Evolutionary conservation across 2,888 invertebrate species (phyloP).

Genomic region (Erebia epiphron): DNA sequence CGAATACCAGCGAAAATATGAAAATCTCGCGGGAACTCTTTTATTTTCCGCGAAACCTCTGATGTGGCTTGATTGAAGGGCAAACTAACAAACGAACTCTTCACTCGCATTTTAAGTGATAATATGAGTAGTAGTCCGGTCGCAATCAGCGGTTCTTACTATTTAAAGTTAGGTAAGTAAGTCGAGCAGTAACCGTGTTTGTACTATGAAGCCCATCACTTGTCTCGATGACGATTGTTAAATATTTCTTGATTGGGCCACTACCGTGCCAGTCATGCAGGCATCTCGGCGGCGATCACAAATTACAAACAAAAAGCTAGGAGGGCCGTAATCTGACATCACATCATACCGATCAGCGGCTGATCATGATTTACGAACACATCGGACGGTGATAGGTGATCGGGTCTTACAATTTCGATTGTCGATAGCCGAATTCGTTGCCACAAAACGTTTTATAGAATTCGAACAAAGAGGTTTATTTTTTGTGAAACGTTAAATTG

Average conservation of each 20-base stretch:
- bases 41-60: too few species aligned
- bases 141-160: too few species aligned
- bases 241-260: slow-evolving; percentile 45
- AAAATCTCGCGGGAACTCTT: too few species aligned
- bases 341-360: slow-evolving; percentile 75
- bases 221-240: slow-evolving; percentile 38
- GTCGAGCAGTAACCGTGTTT: slow-evolving; percentile 14
- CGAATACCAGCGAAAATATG: too few species aligned
- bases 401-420: slow-evolving; percentile 69
- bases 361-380: slow-evolving; percentile 80
- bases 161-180: not conserved
- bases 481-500: too few species aligned
- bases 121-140: too few species aligned
- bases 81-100: too few species aligned
- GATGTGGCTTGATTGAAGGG: too few species aligned
- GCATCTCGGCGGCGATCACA: slow-evolving; percentile 73
- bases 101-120: too few species aligned
- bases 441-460: slow-evolving; percentile 38
- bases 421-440: slow-evolving; percentile 53
- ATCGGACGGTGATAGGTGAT: slow-evolving; percentile 75
- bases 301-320: slow-evolving; percentile 79
- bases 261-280: slow-evolving; percentile 68
- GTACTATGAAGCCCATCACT: slow-evolving; percentile 22
- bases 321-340: slow-evolving; percentile 77
- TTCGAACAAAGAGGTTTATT: slow-evolving; percentile 30